Evolutionary conservation across 2,888 invertebrate genomes (phyloP).

Genomic region (Drosophila mettleri): DNA sequence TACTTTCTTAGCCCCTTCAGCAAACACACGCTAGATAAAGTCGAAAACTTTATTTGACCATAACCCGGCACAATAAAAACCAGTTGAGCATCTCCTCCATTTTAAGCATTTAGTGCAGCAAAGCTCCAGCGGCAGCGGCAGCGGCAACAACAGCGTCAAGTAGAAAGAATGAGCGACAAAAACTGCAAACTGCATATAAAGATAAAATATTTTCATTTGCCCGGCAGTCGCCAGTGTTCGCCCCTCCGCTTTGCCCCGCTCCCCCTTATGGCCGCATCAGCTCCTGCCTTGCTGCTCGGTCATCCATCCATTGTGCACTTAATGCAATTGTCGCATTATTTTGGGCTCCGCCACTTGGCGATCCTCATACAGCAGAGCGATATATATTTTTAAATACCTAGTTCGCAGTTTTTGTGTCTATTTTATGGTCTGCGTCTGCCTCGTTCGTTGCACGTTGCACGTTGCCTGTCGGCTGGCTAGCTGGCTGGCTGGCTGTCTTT

Average conservation of each 20-base stretch:
- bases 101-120: conserved; percentile 62
- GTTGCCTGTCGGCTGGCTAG: conserved; percentile 22
- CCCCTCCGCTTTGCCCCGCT: not conserved
- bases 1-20: not conserved
- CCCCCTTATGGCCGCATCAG: no score
- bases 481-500: no score
- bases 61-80: conserved; percentile 68
- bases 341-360: conserved; percentile 49
- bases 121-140: conserved; percentile 1
- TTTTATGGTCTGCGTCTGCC: conserved; percentile 69
- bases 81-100: conserved; percentile 63
- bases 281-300: conserved; percentile 16
- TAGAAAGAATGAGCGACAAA: conserved; percentile 25
- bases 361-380: conserved; percentile 24
- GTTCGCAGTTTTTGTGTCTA: conserved; percentile 61
- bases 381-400: conserved; percentile 76
- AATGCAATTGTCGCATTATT: conserved; percentile 79
- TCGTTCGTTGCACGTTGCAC: conserved; percentile 40
- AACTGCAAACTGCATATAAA: conserved; percentile 67
- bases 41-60: conserved; percentile 52
- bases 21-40: conserved; percentile 34
- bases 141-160: not conserved
- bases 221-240: conserved; percentile 22
- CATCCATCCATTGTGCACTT: conserved; percentile 73
- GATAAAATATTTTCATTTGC: conserved; percentile 76